Evolutionary conservation across 2,113 vertebrate species (phyloP).

Genomic region (Gymnogyps californianus): DNA sequence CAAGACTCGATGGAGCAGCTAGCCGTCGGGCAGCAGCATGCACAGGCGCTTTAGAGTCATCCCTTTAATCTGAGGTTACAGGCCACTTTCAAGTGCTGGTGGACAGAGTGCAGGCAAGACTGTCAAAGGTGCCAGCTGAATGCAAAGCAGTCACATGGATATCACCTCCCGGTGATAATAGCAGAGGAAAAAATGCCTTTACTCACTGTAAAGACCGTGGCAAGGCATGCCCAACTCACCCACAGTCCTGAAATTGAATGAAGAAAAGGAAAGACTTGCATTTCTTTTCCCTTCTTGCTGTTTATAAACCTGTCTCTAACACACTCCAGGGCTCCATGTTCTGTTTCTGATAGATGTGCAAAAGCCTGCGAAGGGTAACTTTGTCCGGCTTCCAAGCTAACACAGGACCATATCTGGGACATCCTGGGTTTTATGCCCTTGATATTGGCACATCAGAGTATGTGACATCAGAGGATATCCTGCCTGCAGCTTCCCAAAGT

Average conservation of each 20-base stretch:
- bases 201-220: neutral
- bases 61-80: neutral
- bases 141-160: neutral
- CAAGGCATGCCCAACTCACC: neutral
- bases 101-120: slow-evolving; percentile 14
- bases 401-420: neutral
- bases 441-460: neutral
- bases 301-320: neutral
- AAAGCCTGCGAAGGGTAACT: neutral
- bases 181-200: neutral
- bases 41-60: neutral
- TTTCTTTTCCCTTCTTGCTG: neutral
- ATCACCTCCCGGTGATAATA: slow-evolving; percentile 4
- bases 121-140: slow-evolving; percentile 13
- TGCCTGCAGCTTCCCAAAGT: neutral
- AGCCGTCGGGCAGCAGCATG: neutral
- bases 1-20: neutral
- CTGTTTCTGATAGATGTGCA: neutral
- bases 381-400: neutral
- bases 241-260: neutral
- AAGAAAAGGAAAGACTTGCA: neutral
- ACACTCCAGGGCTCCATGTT: neutral
- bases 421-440: neutral
- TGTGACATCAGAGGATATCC: neutral
- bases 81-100: slow-evolving; percentile 3